Evolutionary conservation across 1,140 invertebrate species (phyloP).

Genomic region (Bombus breviceps): DNA sequence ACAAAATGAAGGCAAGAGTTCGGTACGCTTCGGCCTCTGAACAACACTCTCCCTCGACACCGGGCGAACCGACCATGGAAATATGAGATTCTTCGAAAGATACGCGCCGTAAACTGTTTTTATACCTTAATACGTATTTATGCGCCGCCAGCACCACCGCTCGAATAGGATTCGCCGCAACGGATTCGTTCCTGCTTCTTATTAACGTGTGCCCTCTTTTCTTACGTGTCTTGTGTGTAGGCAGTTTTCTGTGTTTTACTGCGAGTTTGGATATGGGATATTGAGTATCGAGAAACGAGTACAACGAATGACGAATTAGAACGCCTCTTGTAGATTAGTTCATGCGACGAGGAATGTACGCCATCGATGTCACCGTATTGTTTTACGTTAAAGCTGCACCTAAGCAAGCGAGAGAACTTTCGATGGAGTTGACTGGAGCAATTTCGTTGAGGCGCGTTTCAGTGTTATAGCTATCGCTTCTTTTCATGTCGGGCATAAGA

Average conservation of each 20-base stretch:
- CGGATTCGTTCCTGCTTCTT: slow-evolving; percentile 12
- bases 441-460: too few species aligned
- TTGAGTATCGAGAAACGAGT: neutral
- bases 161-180: neutral
- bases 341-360: neutral
- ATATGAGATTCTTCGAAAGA: slow-evolving; percentile 51
- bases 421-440: too few species aligned
- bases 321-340: neutral
- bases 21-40: slow-evolving; percentile 41
- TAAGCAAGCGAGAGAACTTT: too few species aligned
- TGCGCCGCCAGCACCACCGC: slow-evolving; percentile 15
- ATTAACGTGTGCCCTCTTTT: slow-evolving; percentile 2
- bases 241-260: neutral
- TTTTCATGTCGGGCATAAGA: too few species aligned
- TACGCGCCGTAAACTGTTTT: slow-evolving; percentile 51
- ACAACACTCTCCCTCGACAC: slow-evolving; percentile 35
- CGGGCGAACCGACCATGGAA: slow-evolving; percentile 31
- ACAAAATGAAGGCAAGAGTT: slow-evolving; percentile 67
- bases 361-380: too few species aligned
- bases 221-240: too few species aligned
- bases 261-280: neutral
- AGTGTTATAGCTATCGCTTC: too few species aligned
- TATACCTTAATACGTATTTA: slow-evolving; percentile 49
- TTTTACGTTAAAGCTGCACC: too few species aligned
- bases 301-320: neutral